Evolutionary conservation across 2,113 vertebrate genomes (phyloP), one percentile per base, ranked within the genome.

Genomic region (Percina caprodes): DNA sequence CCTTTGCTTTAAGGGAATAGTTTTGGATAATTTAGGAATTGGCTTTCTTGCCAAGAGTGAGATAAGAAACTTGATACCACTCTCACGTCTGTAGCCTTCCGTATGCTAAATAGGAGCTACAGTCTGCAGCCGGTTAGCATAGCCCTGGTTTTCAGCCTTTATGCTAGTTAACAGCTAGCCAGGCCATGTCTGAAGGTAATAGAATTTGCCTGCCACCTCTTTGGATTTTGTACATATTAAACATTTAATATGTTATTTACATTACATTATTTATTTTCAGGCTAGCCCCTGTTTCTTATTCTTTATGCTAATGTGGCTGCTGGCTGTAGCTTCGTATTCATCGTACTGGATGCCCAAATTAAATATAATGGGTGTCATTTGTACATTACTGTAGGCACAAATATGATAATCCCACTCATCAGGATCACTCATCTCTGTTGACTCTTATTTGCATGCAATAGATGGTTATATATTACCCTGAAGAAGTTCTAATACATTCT

Each of bases 371-470:
- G 39, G 30, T 58, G 24, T 65, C 66, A 74, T 80, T 84, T 80
- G 62, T 77, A 56, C 51, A 68, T 79, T 42, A 80, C 45, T 19
- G 56, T 12, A 71, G 80, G 69, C 79, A 63, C 63, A 75, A 48
- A 77, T 77, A 66, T 59, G 60, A 80, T 83, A 73, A 73, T 84
- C 56, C 39, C 45, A 69, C 77, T 68, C 59, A 56, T 82, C 51
- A 69, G 52, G 62, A 74, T 69, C 33, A 33, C 63, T 79, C 35
- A 55, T 77, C 65, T 70, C n/a, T 16, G 67, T 3, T 26, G 49
- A 74, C 45, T 54, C 66, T 56, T 35, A 49, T 74, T 86, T 79
- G 66, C 75, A 80, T 69, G 62, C 69, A 72, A 60, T 51, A 75
- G 42, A 63, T 45, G 63, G 30, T 67, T 69, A 60, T 73, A 52